Evolutionary conservation across 2,797 vertebrate species (phyloP).

Genomic region (Trachops cirrhosus): DNA sequence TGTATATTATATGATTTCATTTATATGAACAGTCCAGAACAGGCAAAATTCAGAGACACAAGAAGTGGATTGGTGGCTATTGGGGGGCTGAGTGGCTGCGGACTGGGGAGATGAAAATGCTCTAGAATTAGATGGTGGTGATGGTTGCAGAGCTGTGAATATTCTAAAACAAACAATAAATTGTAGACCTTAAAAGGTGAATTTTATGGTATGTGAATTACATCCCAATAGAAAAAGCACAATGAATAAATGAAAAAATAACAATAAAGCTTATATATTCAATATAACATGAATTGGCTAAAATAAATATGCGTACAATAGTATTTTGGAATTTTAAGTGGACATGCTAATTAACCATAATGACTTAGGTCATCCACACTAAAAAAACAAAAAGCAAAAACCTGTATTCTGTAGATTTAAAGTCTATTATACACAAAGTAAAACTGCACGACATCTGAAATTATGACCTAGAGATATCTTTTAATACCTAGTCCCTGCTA

Average conservation of each 20-base stretch:
- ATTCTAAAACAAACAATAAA: not conserved
- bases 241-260: not conserved
- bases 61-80: not conserved
- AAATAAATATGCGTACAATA: not conserved
- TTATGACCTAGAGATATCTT: not conserved
- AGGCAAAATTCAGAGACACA: not conserved
- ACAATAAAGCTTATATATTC: not conserved
- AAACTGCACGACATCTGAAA: not conserved
- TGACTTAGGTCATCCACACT: slow-evolving; percentile 1
- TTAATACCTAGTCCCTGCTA: not conserved
- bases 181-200: not conserved
- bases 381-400: not conserved
- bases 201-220: not conserved
- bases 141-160: not conserved
- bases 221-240: not conserved
- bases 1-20: not conserved
- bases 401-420: not conserved
- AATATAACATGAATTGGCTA: not conserved
- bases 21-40: not conserved
- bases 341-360: not conserved
- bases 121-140: not conserved
- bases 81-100: not conserved
- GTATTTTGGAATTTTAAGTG: not conserved
- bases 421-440: not conserved
- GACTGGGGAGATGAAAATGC: not conserved